A percentile compares a stretch with the other conserved stretches of the same genome.
These are phyloP conservation scores for Bolborhynchus lineola DNA, from an alignment of 2,113 vertebrate species.

Conservation along the genomic window DNA sequence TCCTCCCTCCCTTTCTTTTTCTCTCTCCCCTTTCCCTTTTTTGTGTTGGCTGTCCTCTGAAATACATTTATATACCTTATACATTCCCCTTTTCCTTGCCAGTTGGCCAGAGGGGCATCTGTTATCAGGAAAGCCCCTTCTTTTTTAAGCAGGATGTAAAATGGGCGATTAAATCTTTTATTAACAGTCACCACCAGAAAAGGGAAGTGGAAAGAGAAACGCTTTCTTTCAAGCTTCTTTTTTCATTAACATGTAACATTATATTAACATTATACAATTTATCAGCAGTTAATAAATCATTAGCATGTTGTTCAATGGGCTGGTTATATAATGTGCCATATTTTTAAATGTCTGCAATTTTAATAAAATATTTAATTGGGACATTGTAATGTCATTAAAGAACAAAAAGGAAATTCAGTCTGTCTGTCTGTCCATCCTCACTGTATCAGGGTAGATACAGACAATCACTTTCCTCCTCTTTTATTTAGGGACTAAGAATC, in stretches of 20 bases:
- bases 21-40: not conserved
- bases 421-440: not conserved
- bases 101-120: constrained; percentile 54
- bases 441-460: not conserved
- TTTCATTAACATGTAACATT: not conserved
- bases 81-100: constrained; percentile 9
- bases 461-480: not conserved
- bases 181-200: not conserved
- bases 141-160: constrained; percentile 53
- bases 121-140: constrained; percentile 45
- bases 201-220: not conserved
- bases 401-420: not conserved
- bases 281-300: not conserved
- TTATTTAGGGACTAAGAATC: not conserved
- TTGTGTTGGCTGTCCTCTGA: constrained; percentile 33
- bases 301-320: not conserved
- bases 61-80: constrained; percentile 53
- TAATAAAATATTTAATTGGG: not conserved
- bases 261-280: not conserved
- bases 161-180: constrained; percentile 34
- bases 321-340: not conserved
- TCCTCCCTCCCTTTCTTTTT: not conserved
- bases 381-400: not conserved
- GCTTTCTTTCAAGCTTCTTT: not conserved
- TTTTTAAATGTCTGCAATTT: not conserved